These are phyloP conservation scores for Thinocorus orbignyianus DNA, from an alignment of 2,113 vertebrate genomes.

Conservation along the genomic window DNA sequence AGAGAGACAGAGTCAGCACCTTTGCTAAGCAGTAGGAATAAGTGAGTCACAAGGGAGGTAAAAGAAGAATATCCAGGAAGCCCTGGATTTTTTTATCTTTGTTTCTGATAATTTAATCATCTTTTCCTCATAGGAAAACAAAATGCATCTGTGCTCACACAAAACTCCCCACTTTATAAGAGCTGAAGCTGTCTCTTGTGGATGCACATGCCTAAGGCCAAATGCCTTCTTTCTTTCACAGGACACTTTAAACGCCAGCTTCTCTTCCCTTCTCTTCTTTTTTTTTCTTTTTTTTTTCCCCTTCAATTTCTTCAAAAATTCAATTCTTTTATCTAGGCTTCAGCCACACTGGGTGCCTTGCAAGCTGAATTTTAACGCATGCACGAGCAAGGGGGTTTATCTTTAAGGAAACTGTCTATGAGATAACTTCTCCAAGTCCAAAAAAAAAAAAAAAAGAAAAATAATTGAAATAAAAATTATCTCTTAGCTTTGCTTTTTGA, in stretches of 20 bases:
- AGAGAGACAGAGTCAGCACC: conserved; percentile 63
- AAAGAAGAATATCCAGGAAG: conserved; percentile 67
- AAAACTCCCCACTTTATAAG: conserved; percentile 78
- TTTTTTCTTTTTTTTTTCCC: background rate
- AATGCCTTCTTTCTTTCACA: conserved; percentile 67
- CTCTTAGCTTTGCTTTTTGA: conserved; percentile 40
- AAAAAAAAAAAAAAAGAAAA: conserved; percentile 34
- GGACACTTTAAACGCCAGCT: conserved; percentile 50
- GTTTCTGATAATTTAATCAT: conserved; percentile 87
- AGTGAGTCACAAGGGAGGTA: conserved; percentile 55
- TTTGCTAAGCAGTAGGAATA: conserved; percentile 70
- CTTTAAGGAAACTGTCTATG: background rate
- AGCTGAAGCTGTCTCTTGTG: conserved; percentile 66
- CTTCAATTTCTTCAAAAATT: conserved; percentile 20
- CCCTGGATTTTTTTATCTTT: conserved; percentile 57
- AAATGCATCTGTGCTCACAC: conserved; percentile 83
- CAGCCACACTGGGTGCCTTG: conserved; percentile 19
- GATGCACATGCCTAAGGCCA: conserved; percentile 75
- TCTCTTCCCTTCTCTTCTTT: background rate
- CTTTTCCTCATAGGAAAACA: conserved; percentile 79
- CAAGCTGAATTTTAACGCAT: conserved; percentile 65
- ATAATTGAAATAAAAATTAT: conserved; percentile 29
- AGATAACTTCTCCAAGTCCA: conserved; percentile 8
- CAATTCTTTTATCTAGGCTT: conserved; percentile 59
- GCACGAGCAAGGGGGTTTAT: conserved; percentile 3